Conservation (phyloP, 1,140 invertebrate genomes). For the Tribolium madens region DNA sequence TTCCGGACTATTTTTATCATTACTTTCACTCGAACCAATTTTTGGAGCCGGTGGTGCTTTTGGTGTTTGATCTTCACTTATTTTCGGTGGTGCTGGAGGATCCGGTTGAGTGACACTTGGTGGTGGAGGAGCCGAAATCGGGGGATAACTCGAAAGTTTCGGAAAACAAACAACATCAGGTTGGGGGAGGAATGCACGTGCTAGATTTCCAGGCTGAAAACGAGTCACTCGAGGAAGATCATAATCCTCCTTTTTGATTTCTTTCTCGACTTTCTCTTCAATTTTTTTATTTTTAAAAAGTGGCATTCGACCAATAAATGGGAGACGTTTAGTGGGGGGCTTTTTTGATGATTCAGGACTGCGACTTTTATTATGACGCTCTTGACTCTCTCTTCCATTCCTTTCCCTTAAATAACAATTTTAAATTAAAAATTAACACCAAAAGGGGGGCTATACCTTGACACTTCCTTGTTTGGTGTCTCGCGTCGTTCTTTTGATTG, state of each 20-base stretch:
- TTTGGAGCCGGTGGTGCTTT: slow-evolving; percentile 51
- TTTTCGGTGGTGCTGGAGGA: slow-evolving; percentile 53
- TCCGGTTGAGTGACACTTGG: slow-evolving; percentile 56
- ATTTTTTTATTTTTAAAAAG: slow-evolving; percentile 75
- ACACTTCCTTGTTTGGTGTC: slow-evolving; percentile 11
- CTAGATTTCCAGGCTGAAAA: slow-evolving; percentile 63
- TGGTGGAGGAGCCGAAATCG: slow-evolving; percentile 63
- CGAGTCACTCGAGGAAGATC: slow-evolving; percentile 60
- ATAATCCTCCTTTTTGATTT: slow-evolving; percentile 64
- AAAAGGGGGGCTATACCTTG: too few species aligned
- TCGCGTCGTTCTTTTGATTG: slow-evolving; percentile 41
- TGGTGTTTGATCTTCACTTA: slow-evolving; percentile 44
- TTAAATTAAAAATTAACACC: too few species aligned
- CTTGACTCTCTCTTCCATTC: slow-evolving; percentile 25
- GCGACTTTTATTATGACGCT: slow-evolving; percentile 48
- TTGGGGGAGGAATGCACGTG: slow-evolving; percentile 63
- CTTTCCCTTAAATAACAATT: slow-evolving; percentile 22
- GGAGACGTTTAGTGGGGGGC: slow-evolving; percentile 70
- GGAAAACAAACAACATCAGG: slow-evolving; percentile 71
- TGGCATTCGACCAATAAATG: slow-evolving; percentile 78
- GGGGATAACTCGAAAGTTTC: slow-evolving; percentile 68
- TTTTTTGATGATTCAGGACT: slow-evolving; percentile 52
- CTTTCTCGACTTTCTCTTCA: slow-evolving; percentile 58
- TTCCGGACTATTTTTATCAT: slow-evolving; percentile 23
- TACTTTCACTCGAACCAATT: slow-evolving; percentile 42